Conservation (phyloP, 1,140 invertebrate genomes). For the Ips typographus region DNA sequence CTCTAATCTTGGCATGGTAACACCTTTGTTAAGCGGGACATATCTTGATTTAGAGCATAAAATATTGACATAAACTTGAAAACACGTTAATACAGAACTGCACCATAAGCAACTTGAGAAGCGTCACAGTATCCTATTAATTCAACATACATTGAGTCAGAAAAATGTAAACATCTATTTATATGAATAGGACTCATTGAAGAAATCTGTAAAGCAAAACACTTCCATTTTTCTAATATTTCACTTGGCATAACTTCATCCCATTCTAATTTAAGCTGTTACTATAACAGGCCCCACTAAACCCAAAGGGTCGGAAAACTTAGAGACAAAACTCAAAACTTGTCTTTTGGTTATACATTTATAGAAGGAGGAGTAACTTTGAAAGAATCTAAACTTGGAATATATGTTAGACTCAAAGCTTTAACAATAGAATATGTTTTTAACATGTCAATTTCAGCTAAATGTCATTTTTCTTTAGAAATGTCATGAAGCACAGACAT, state of each 20-base stretch:
- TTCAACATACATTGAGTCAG: slow-evolving; percentile 12
- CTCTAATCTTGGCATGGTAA: slow-evolving; percentile 20
- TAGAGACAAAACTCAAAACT: slow-evolving; percentile 35
- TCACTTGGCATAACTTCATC: slow-evolving; percentile 29
- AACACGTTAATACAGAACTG: slow-evolving; percentile 28
- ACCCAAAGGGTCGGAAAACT: slow-evolving; percentile 46
- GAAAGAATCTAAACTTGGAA: slow-evolving; percentile 22
- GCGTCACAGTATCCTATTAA: slow-evolving; percentile 48
- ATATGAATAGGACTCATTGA: background rate
- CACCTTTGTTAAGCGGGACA: slow-evolving; percentile 18
- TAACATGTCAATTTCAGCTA: slow-evolving; percentile 29
- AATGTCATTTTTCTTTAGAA: slow-evolving; percentile 36
- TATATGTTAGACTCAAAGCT: slow-evolving; percentile 23
- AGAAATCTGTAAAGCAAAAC: background rate
- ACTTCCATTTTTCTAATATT: slow-evolving; percentile 15
- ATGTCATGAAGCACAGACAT: slow-evolving; percentile 28
- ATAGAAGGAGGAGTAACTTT: slow-evolving; percentile 18
- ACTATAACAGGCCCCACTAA: too few species aligned
- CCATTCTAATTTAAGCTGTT: slow-evolving; percentile 43
- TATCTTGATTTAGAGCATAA: slow-evolving; percentile 22
- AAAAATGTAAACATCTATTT: slow-evolving; percentile 2
- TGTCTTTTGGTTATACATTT: slow-evolving; percentile 34
- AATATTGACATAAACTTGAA: slow-evolving; percentile 10
- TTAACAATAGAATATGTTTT: slow-evolving; percentile 21
- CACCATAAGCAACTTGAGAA: slow-evolving; percentile 42